Conservation (phyloP, 92 coral and sea anemone species). For the Actinernus sp. region DNA sequence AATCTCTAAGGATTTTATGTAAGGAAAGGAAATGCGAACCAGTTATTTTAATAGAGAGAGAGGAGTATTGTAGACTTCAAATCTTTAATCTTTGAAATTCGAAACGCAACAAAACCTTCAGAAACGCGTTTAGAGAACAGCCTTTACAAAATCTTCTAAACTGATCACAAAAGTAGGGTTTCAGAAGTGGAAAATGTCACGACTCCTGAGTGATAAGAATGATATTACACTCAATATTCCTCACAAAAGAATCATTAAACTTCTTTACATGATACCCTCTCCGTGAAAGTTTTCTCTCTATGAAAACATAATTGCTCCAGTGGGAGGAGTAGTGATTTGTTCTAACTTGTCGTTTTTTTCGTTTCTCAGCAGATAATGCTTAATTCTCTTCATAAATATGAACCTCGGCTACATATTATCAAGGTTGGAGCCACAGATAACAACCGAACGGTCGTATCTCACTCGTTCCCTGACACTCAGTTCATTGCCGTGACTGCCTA, state of each 20-base stretch:
- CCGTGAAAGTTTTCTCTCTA: constrained; percentile 2
- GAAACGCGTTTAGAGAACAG: too few species aligned
- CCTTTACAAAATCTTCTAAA: too few species aligned
- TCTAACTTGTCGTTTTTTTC: constrained; percentile 4
- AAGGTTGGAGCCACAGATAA: constrained; percentile 91
- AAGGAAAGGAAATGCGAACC: too few species aligned
- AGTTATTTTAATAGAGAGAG: too few species aligned
- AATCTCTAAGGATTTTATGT: too few species aligned
- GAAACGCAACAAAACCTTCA: too few species aligned
- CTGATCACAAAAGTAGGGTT: too few species aligned
- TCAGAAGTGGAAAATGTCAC: not conserved
- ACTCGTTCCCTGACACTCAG: constrained; percentile 94
- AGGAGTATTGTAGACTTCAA: too few species aligned
- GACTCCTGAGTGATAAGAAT: not conserved
- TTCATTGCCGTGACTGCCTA: constrained; percentile 98
- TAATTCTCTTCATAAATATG: constrained; percentile 97
- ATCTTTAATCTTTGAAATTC: too few species aligned
- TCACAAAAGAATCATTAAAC: constrained; percentile 9
- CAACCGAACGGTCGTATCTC: constrained; percentile 83
- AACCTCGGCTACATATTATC: constrained; percentile 90
- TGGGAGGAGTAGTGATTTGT: not conserved
- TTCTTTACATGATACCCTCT: constrained; percentile 14
- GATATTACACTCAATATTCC: constrained; percentile 1
- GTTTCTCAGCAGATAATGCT: constrained; percentile 83
- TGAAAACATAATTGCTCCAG: constrained; percentile 5